A percentile compares a stretch with the other conserved stretches of the same genome.
Conservation (phyloP, 2,888 invertebrate genomes). For the Drosophila mercatorum region DNA sequence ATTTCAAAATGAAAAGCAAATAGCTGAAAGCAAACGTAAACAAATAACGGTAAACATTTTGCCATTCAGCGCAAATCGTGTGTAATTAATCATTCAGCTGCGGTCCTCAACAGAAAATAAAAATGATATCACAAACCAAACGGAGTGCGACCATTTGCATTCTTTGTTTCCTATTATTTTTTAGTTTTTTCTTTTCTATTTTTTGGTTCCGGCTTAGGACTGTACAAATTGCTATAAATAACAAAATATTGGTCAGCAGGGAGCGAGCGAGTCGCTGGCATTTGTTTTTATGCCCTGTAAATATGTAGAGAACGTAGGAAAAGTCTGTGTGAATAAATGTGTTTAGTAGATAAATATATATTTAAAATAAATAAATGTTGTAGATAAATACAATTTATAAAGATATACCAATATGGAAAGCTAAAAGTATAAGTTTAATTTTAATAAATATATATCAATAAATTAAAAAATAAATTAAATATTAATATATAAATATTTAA, state of each 20-base stretch:
- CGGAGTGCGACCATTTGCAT: constrained; percentile 43
- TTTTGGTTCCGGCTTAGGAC: constrained; percentile 32
- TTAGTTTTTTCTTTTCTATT: neutral
- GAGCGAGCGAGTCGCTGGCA: neutral
- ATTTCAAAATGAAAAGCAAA: constrained; percentile 24
- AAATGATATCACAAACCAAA: constrained; percentile 34
- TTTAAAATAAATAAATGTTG: too few species aligned
- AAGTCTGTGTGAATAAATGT: neutral
- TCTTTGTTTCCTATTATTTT: constrained; percentile 21
- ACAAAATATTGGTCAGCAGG: constrained; percentile 49
- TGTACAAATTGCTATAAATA: constrained; percentile 69
- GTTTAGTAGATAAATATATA: neutral
- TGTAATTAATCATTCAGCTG: constrained; percentile 67
- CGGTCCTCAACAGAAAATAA: constrained; percentile 21
- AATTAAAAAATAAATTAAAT: too few species aligned
- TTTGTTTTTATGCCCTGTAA: constrained; percentile 28
- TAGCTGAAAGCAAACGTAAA: constrained; percentile 22
- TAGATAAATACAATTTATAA: too few species aligned
- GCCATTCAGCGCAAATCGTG: constrained; percentile 56
- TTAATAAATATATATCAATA: too few species aligned
- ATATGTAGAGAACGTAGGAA: too few species aligned
- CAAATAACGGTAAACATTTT: constrained; percentile 58
- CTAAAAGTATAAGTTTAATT: too few species aligned
- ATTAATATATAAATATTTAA: too few species aligned
- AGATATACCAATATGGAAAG: too few species aligned